Evolutionary conservation across 2,797 vertebrate species (phyloP).

Genomic region (Mormyrops boulengeri): DNA sequence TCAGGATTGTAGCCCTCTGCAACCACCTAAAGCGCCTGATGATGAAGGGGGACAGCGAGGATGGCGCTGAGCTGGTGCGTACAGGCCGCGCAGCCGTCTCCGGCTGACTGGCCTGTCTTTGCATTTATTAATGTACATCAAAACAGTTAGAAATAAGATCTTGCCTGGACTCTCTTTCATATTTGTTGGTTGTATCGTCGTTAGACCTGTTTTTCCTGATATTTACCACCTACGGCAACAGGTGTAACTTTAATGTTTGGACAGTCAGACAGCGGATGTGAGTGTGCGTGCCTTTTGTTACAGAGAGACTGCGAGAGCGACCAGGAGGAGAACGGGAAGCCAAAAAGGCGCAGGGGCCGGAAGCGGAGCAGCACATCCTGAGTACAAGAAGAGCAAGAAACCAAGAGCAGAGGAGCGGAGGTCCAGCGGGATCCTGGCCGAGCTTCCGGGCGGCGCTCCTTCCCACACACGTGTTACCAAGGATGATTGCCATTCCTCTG

Average conservation of each 20-base stretch:
- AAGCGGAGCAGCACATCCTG: slow-evolving; percentile 87
- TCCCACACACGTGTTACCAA: background rate
- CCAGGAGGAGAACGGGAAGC: slow-evolving; percentile 76
- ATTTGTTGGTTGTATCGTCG: background rate
- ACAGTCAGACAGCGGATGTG: background rate
- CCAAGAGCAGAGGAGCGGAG: slow-evolving; percentile 16
- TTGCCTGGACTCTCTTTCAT: background rate
- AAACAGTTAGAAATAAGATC: background rate
- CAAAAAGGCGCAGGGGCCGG: slow-evolving; percentile 60
- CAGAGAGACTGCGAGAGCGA: slow-evolving; percentile 87
- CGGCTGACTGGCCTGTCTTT: background rate
- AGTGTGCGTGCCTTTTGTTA: slow-evolving; percentile 30
- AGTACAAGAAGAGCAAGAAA: slow-evolving; percentile 25
- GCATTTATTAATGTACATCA: background rate
- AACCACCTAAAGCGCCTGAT: slow-evolving; percentile 85
- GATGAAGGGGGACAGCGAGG: slow-evolving; percentile 64
- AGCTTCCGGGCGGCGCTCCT: background rate
- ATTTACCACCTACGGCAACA: background rate
- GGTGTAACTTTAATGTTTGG: background rate
- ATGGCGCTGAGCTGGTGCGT: slow-evolving; percentile 61
- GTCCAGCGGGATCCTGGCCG: background rate
- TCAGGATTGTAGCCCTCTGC: slow-evolving; percentile 82
- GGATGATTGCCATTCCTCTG: background rate
- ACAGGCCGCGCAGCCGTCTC: background rate
- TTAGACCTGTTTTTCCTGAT: background rate